Conservation (phyloP, 2,888 invertebrate genomes). For the Nudaria mundana region DNA sequence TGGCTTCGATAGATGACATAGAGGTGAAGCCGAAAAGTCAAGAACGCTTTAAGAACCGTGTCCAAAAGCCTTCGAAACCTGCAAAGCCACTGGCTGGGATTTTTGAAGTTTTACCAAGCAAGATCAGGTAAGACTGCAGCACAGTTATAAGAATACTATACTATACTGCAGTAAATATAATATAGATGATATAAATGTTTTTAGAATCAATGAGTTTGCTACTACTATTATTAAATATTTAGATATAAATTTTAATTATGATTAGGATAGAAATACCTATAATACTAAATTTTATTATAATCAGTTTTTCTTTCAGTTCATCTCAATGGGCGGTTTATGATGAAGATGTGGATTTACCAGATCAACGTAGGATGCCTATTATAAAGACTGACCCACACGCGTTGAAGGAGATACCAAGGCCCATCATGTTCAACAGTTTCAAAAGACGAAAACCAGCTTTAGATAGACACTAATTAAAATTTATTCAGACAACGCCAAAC, state of each 20-base stretch:
- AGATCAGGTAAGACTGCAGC: slow-evolving; percentile 72
- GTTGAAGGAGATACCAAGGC: slow-evolving; percentile 66
- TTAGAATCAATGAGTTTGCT: no score
- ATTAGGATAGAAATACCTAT: no score
- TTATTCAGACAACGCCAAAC: slow-evolving; percentile 2
- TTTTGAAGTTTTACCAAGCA: slow-evolving; percentile 76
- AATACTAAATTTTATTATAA: no score
- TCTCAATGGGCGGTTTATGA: slow-evolving; percentile 73
- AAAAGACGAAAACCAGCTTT: slow-evolving; percentile 50
- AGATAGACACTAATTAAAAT: slow-evolving; percentile 12
- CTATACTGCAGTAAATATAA: no score
- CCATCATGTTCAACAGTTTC: slow-evolving; percentile 51
- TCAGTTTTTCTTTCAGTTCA: slow-evolving; percentile 58
- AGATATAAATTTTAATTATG: neutral
- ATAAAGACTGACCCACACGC: slow-evolving; percentile 66
- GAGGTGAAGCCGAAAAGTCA: slow-evolving; percentile 34
- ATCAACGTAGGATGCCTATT: slow-evolving; percentile 59
- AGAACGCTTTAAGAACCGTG: slow-evolving; percentile 27
- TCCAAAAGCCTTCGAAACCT: slow-evolving; percentile 45
- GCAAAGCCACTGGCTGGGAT: slow-evolving; percentile 69
- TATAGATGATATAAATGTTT: no score
- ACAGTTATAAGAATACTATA: no score
- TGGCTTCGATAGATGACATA: slow-evolving; percentile 47
- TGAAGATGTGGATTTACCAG: slow-evolving; percentile 58
- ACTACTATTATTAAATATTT: no score